Conservation (phyloP, 2,797 vertebrate species). For the Tenualosa thibaudeaui region DNA sequence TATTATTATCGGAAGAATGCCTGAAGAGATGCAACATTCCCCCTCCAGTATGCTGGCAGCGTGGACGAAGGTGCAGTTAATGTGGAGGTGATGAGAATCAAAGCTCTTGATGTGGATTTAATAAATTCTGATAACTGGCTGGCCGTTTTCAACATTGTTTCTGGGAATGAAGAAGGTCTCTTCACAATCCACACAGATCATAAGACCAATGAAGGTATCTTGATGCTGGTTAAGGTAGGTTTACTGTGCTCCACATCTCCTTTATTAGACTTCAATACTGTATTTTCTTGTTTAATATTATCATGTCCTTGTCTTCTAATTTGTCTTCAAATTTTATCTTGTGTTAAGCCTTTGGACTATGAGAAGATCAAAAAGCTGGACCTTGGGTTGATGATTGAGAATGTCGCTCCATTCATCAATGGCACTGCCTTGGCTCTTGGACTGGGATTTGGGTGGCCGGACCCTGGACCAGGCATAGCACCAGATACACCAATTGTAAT, state of each 20-base stretch:
- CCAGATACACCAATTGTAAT: background rate
- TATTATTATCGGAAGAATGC: background rate
- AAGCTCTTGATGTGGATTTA: conserved; percentile 84
- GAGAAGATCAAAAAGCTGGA: conserved; percentile 80
- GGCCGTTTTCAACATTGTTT: conserved; percentile 77
- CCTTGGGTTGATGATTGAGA: conserved; percentile 80
- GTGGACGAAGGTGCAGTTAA: conserved; percentile 85
- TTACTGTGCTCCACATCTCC: background rate
- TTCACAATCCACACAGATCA: conserved; percentile 85
- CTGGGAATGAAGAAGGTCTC: conserved; percentile 82
- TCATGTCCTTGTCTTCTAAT: conserved; percentile 10
- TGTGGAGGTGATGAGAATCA: conserved; percentile 83
- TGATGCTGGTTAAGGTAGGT: conserved; percentile 88
- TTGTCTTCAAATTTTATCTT: background rate
- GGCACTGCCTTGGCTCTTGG: conserved; percentile 53
- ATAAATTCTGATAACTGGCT: conserved; percentile 85
- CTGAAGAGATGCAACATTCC: background rate
- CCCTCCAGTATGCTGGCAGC: conserved; percentile 73
- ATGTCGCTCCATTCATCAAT: conserved; percentile 83
- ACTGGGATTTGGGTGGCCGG: background rate
- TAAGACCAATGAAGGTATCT: conserved; percentile 86
- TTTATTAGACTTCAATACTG: background rate
- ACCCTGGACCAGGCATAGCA: background rate
- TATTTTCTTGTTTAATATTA: background rate
- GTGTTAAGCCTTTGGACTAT: conserved; percentile 81